These are phyloP conservation scores for Patella ulyssiponensis DNA, from an alignment of 2,888 invertebrate species.

Conservation along the genomic window DNA sequence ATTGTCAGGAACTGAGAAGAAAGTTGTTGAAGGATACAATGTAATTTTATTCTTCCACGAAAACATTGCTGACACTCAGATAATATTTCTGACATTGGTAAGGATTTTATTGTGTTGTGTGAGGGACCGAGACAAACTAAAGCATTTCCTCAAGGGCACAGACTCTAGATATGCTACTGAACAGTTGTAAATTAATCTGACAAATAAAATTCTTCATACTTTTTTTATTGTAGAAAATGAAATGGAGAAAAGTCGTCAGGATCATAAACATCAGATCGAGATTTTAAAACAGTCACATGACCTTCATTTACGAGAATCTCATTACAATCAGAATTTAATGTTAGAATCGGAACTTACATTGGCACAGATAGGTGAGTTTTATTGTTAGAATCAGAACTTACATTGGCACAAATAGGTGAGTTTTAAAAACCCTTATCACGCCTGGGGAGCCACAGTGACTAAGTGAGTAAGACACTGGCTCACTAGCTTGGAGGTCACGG, in stretches of 20 bases:
- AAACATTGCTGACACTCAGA: too few species aligned
- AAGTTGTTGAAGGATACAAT: too few species aligned
- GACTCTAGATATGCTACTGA: too few species aligned
- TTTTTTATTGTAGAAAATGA: slow-evolving; percentile 50
- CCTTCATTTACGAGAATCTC: slow-evolving; percentile 44
- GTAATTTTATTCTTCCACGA: too few species aligned
- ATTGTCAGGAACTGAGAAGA: too few species aligned
- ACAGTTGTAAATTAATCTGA: not conserved
- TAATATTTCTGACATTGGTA: not conserved
- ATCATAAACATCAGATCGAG: slow-evolving; percentile 53
- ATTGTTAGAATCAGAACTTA: too few species aligned
- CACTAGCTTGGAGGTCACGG: too few species aligned
- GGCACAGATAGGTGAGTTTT: slow-evolving; percentile 48
- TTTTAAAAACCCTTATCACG: too few species aligned
- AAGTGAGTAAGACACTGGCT: too few species aligned
- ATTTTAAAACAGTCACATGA: slow-evolving; percentile 39
- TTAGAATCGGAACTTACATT: slow-evolving; percentile 39
- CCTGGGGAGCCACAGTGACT: too few species aligned
- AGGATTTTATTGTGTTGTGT: not conserved
- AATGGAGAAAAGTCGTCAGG: slow-evolving; percentile 53
- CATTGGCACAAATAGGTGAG: not conserved
- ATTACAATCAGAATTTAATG: slow-evolving; percentile 47
- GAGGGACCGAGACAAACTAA: too few species aligned
- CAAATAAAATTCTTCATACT: not conserved
- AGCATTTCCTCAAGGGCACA: too few species aligned